Evolutionary conservation across 2,113 vertebrate genomes (phyloP).

Genomic region (Pachycephala philippinensis): DNA sequence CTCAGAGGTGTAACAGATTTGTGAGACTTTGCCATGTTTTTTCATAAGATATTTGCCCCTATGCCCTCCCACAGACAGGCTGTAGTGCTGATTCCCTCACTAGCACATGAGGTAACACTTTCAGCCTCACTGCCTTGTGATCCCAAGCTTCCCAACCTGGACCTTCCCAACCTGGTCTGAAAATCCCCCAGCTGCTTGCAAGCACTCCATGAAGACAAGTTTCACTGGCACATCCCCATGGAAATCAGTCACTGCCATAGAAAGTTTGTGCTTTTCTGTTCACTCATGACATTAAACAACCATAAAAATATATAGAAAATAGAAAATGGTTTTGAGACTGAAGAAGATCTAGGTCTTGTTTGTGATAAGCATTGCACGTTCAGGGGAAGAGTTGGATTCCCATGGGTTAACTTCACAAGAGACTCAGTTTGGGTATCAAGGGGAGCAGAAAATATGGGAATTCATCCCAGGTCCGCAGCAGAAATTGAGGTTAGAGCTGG

Average conservation of each 20-base stretch:
- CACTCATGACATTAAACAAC: neutral
- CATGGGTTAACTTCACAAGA: neutral
- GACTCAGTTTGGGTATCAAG: neutral
- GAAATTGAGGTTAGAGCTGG: neutral
- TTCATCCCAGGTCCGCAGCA: neutral
- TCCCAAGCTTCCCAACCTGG: neutral
- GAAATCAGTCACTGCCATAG: neutral
- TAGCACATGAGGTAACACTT: neutral
- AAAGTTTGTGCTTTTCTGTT: neutral
- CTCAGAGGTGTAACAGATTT: neutral
- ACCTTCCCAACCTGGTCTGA: neutral
- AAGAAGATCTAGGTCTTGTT: neutral
- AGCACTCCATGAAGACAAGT: neutral
- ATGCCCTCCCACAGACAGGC: neutral
- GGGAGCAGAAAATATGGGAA: neutral
- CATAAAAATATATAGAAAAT: neutral
- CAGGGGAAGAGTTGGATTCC: neutral
- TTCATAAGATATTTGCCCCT: neutral
- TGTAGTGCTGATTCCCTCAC: neutral
- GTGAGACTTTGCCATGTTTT: neutral
- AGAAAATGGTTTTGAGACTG: neutral
- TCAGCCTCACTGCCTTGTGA: neutral
- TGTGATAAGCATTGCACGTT: neutral
- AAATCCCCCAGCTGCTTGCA: neutral
- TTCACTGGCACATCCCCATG: neutral